Base-by-base conservation (phyloP, 2,113 vertebrate species). In the Phalacrocorax carbo region DNA sequence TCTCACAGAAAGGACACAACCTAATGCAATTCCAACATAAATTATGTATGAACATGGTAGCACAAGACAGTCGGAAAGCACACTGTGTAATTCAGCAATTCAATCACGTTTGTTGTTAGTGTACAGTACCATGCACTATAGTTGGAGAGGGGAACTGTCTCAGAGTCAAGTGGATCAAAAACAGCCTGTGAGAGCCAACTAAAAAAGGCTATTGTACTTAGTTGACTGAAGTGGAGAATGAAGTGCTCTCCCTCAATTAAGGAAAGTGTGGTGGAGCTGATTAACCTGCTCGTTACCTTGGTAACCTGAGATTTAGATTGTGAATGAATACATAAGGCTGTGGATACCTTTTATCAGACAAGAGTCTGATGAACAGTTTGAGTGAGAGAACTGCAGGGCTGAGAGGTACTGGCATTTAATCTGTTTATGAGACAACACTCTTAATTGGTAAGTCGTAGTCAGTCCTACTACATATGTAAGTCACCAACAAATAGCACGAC, bases 201-300 rank as follows among this genome's bases (percentile, higher is more conserved):
- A 94, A 88, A 93, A 94, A 97, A 84, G 73, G 92, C 68, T 78
- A 87, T 89, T 96, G 86, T 96, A 90, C 90, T 95, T 94, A 92
- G 95, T 77, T 92, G 91, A 81, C 96, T 98, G 93, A 98, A 98
- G 98, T 97, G 97, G 97, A 86, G 92, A 93, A 95, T 97, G 95
- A 97, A 98, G 98, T 96, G 96, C 76, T 97, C 95, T 97, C 92
- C 92, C 94, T 95, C 98, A 98, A 98, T 98, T 98, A 98, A 97
- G 96, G 73, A 94, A 97, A 98, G 96, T 88, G 72, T 73, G 86
- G 95, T 95, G 76, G 90, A 92, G 93, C 94, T 98, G 97, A 98
- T 98, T 98, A 98, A 98, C 98, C 98, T 97, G 92, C 93, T 92
- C 81, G 97, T 98, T 98, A 97, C 98, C 98, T 97, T 97, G 96